Evolutionary conservation across 37 sponge, comb jelly and placozoan species (phyloP).

Genomic region (Diacarnus erythraeanus): DNA sequence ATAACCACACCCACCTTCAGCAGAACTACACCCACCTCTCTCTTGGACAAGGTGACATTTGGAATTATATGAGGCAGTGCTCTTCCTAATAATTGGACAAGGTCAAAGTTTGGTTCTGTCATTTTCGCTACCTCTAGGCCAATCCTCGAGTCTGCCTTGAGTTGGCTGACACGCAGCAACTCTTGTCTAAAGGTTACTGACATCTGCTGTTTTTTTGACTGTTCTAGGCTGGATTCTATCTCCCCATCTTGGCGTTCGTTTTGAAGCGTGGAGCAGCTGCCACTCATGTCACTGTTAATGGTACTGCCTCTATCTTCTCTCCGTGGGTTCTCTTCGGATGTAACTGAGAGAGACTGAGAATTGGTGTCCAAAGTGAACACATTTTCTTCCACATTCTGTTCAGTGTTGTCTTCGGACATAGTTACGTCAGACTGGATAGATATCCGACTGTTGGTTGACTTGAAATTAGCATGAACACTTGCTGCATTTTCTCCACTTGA

Average conservation of each 20-base stretch:
- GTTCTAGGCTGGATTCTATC: not conserved
- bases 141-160: conserved; percentile 50
- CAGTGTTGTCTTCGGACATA: not conserved
- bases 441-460: too few relatives aligned
- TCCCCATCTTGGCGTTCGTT: conserved; percentile 17
- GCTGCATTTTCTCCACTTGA: not conserved
- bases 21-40: conserved; percentile 68
- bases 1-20: too few relatives aligned
- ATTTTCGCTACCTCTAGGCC: conserved; percentile 70
- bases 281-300: not conserved
- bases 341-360: not conserved
- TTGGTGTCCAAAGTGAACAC: not conserved
- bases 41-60: conserved; percentile 71
- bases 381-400: not conserved
- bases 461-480: too few relatives aligned
- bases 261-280: conserved; percentile 19
- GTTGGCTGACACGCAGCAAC: conserved; percentile 44
- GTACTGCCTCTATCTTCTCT: not conserved
- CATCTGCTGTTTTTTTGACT: conserved; percentile 38
- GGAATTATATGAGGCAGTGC: conserved; percentile 79
- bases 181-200: conserved; percentile 67
- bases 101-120: conserved; percentile 49
- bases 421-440: not conserved
- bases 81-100: conserved; percentile 57
- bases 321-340: not conserved